phyloP scores from a whole-genome alignment of 2,113 vertebrate species.

The Bothrops jararaca region DNA sequence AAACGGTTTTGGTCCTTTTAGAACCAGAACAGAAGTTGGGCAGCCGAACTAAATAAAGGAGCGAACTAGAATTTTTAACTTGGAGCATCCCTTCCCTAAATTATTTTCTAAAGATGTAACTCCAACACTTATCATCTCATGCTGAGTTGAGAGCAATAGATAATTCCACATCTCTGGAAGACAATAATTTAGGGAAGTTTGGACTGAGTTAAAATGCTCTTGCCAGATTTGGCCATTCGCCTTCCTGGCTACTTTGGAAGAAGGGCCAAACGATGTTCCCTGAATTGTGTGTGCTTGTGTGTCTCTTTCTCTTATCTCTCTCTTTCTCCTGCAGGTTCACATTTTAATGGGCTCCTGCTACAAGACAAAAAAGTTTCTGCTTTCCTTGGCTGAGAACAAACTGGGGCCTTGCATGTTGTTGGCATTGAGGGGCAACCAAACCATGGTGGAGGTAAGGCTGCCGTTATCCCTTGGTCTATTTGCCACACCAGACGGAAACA shows the following conservation, averaged over 20 bases:
- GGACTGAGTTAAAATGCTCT: not conserved
- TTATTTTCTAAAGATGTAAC: not conserved
- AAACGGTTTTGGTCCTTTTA: not conserved
- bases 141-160: not conserved
- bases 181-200: not conserved
- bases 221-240: not conserved
- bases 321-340: slow-evolving; percentile 80
- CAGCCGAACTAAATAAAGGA: not conserved
- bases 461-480: not conserved
- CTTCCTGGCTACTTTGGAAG: not conserved
- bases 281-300: not conserved
- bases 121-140: not conserved
- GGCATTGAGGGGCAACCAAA: slow-evolving; percentile 95
- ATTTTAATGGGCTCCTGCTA: slow-evolving; percentile 99
- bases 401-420: slow-evolving; percentile 97
- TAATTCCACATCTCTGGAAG: not conserved
- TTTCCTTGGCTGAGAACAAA: slow-evolving; percentile 97
- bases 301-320: slow-evolving; percentile 4
- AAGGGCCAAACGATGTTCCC: not conserved
- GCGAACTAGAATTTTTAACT: not conserved
- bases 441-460: slow-evolving; percentile 92
- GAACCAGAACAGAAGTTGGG: not conserved
- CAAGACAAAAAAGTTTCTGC: slow-evolving; percentile 98
- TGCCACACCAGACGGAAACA: not conserved
- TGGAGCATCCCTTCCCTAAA: not conserved